Conservation (phyloP, 1,140 invertebrate genomes). For the Palaemon carinicauda region DNA sequence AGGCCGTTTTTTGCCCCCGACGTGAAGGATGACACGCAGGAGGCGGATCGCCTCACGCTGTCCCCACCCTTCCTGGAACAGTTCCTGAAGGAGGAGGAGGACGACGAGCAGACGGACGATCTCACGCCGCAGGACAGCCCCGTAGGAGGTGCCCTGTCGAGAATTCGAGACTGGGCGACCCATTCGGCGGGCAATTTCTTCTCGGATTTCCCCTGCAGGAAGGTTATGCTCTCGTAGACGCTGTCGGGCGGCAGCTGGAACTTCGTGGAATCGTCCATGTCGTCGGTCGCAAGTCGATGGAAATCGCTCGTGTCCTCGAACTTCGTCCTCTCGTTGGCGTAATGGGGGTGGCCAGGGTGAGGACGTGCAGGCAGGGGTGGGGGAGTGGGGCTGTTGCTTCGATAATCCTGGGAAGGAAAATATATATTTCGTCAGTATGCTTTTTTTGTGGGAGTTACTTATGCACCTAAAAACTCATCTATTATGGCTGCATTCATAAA, state of each 20-base stretch:
- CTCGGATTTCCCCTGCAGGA: background rate
- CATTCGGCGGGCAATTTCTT: background rate
- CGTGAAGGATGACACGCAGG: background rate
- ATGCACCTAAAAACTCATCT: too few relatives aligned
- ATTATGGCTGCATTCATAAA: too few relatives aligned
- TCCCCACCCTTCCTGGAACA: too few relatives aligned
- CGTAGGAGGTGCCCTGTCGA: background rate
- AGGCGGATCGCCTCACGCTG: too few relatives aligned
- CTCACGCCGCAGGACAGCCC: background rate
- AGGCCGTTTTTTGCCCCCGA: conserved; percentile 37
- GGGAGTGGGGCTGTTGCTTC: background rate
- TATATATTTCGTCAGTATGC: background rate
- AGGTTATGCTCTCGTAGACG: conserved; percentile 39
- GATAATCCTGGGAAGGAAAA: background rate
- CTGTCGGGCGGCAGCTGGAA: conserved; percentile 41
- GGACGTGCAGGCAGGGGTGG: conserved; percentile 8
- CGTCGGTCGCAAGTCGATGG: background rate
- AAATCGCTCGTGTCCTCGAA: conserved; percentile 6
- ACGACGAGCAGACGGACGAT: conserved; percentile 10
- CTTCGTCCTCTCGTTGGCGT: conserved; percentile 1
- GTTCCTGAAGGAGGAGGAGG: background rate
- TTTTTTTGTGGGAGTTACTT: too few relatives aligned
- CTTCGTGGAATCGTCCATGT: background rate
- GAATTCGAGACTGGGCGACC: background rate
- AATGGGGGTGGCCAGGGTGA: conserved; percentile 1